phyloP scores from a whole-genome alignment of 2,797 vertebrate genomes.

The Fratercula arctica region DNA sequence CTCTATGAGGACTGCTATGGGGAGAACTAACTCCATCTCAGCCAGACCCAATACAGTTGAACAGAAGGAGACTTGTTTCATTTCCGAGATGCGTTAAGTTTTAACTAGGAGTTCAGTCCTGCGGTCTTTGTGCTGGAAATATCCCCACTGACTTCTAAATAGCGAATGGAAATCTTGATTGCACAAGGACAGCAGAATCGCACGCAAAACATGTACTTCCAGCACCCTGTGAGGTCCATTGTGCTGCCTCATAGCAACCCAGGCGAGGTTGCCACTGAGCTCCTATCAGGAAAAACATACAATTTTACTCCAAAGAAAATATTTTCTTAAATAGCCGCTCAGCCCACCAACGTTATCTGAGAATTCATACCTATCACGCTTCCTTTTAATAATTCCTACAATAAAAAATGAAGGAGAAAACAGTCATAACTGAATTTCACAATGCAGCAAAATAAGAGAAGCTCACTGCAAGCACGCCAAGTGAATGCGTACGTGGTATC shows the following conservation, averaged over 20 bases:
- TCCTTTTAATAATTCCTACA: slow-evolving; percentile 18
- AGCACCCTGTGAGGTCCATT: slow-evolving; percentile 8
- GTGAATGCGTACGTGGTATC: not conserved
- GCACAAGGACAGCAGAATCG: not conserved
- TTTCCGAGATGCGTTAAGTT: not conserved
- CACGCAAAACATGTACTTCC: not conserved
- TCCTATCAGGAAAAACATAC: slow-evolving; percentile 22
- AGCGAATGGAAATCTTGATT: slow-evolving; percentile 47
- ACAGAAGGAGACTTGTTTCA: not conserved
- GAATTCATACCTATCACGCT: slow-evolving; percentile 35
- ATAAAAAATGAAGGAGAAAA: slow-evolving; percentile 49
- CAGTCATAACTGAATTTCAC: slow-evolving; percentile 19
- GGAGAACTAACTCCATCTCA: not conserved
- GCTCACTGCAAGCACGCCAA: not conserved
- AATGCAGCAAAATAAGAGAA: slow-evolving; percentile 2
- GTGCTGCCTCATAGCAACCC: slow-evolving; percentile 36
- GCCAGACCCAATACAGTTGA: not conserved
- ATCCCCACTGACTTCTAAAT: slow-evolving; percentile 5
- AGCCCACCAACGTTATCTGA: slow-evolving; percentile 17
- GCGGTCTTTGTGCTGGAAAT: not conserved
- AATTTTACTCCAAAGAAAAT: slow-evolving; percentile 52
- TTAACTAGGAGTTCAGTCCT: not conserved
- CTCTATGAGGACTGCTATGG: not conserved
- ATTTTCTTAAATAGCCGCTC: slow-evolving; percentile 40
- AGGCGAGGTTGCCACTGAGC: not conserved